Conservation (phyloP, 2,113 vertebrate genomes). For the Leptobrachium leishanense region DNA sequence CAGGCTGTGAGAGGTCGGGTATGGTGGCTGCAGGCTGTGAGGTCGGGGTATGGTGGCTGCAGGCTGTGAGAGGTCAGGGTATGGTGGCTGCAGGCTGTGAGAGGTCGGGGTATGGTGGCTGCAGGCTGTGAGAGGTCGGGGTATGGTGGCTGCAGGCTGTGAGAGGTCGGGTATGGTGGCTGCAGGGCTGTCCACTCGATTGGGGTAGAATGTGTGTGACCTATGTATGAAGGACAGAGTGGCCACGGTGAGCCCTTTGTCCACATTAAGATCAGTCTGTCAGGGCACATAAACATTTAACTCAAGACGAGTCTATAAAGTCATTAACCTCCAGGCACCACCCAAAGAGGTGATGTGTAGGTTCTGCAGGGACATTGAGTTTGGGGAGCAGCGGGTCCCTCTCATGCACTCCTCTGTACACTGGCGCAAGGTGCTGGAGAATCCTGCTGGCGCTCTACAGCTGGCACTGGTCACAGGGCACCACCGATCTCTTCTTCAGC, state of each 20-base stretch:
- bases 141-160: too few species aligned
- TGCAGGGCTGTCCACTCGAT: background rate
- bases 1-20: too few species aligned
- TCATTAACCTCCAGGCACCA: constrained; percentile 10
- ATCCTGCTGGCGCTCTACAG: constrained; percentile 62
- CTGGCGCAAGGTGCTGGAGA: background rate
- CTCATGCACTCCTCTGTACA: constrained; percentile 38
- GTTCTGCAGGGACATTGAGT: background rate
- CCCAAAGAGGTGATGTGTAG: background rate
- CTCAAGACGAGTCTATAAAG: constrained; percentile 20
- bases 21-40: too few species aligned
- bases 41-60: too few species aligned
- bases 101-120: too few species aligned
- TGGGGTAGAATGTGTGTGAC: background rate
- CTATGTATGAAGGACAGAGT: background rate
- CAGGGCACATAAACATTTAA: constrained; percentile 13
- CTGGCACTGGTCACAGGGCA: constrained; percentile 70
- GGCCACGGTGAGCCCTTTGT: background rate
- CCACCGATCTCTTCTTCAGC: constrained; percentile 72
- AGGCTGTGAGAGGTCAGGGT: too few species aligned
- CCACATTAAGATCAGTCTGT: constrained; percentile 12
- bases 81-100: too few species aligned
- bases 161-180: too few species aligned
- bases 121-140: too few species aligned
- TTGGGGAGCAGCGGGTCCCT: constrained; percentile 13